Evolutionary conservation across 2,888 invertebrate genomes (phyloP).

Genomic region (Actias luna): DNA sequence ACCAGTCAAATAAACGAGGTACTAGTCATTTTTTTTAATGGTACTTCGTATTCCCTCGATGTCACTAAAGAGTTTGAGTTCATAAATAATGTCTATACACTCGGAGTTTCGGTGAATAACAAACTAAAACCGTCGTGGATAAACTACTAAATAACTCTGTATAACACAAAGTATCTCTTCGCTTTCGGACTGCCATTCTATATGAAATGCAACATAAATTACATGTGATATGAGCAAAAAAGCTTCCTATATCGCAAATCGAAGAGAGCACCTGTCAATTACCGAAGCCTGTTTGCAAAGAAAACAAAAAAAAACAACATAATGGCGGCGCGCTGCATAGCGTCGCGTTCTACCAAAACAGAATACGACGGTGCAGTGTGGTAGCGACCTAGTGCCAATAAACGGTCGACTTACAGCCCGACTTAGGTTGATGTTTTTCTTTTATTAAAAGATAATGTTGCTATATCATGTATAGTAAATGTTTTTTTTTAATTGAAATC

Average conservation of each 20-base stretch:
- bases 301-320: conserved; percentile 26
- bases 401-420: not conserved
- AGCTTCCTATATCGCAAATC: conserved; percentile 17
- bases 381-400: conserved; percentile 24
- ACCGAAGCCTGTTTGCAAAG: conserved; percentile 22
- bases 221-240: conserved; percentile 26
- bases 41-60: too few species aligned
- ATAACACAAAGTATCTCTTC: not conserved
- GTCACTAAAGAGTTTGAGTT: too few species aligned
- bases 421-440: not conserved
- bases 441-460: not conserved
- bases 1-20: too few species aligned
- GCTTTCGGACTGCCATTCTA: conserved; percentile 27
- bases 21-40: too few species aligned
- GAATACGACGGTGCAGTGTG: conserved; percentile 17
- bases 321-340: conserved; percentile 18
- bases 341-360: conserved; percentile 3
- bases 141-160: not conserved
- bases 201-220: conserved; percentile 22
- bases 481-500: too few species aligned
- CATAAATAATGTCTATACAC: not conserved
- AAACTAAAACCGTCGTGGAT: not conserved
- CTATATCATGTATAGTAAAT: not conserved
- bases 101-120: not conserved
- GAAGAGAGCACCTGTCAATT: conserved; percentile 35